Evolutionary conservation across 1,140 invertebrate genomes (phyloP).

Genomic region (Akabosia matsudoensis): DNA sequence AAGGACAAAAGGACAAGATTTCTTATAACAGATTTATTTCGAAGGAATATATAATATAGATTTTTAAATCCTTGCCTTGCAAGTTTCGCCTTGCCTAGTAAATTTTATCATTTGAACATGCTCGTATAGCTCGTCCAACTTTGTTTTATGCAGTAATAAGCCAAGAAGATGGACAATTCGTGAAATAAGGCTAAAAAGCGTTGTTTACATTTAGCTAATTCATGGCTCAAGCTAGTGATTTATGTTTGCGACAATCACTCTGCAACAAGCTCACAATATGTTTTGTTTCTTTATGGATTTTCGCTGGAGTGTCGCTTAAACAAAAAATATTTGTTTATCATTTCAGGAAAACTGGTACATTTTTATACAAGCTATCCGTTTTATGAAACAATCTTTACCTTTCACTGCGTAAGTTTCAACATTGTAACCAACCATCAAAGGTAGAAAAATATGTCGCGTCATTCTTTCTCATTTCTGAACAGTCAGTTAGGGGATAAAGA

Average conservation of each 20-base stretch:
- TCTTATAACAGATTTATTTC: too few relatives aligned
- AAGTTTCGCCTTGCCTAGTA: too few relatives aligned
- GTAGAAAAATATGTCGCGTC: conserved; percentile 13
- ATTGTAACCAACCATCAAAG: too few relatives aligned
- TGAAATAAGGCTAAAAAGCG: background rate
- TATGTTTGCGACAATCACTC: background rate
- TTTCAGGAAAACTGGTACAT: too few relatives aligned
- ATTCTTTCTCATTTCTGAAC: conserved; percentile 16
- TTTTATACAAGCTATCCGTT: too few relatives aligned
- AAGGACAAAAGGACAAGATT: too few relatives aligned
- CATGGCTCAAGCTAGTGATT: background rate
- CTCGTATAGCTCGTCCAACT: background rate
- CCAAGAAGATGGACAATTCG: conserved; percentile 2
- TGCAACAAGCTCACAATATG: conserved; percentile 12
- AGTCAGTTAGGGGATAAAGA: background rate
- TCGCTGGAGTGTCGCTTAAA: background rate
- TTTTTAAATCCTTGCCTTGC: too few relatives aligned
- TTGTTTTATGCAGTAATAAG: conserved; percentile 14
- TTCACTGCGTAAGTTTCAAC: too few relatives aligned
- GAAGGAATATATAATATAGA: too few relatives aligned
- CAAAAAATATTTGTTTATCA: conserved; percentile 7
- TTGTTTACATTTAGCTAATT: background rate
- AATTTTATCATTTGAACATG: too few relatives aligned
- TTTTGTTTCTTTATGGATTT: conserved; percentile 2
- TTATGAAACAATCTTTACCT: too few relatives aligned